A percentile compares a stretch with the other conserved stretches of the same genome.
Evolutionary conservation across 2,888 invertebrate species (phyloP).

Genomic region (Stenotaenia linearis): DNA sequence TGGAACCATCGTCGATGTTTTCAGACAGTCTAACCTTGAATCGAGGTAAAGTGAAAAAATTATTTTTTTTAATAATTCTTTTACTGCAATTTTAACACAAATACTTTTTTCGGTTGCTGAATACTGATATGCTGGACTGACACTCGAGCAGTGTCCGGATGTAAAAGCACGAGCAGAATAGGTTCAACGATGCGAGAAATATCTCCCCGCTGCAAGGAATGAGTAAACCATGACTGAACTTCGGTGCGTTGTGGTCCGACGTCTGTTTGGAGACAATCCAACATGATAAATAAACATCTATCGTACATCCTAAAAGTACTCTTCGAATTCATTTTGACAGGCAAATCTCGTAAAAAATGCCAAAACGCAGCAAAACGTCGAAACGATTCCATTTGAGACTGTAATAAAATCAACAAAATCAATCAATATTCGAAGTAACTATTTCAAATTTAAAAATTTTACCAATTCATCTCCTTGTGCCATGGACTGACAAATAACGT

Average conservation of each 20-base stretch:
- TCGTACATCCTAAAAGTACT: constrained; percentile 55
- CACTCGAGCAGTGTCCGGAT: constrained; percentile 72
- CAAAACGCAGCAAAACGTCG: constrained; percentile 64
- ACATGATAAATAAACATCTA: constrained; percentile 64
- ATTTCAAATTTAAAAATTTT: background rate
- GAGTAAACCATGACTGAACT: constrained; percentile 68
- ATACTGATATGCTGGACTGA: constrained; percentile 63
- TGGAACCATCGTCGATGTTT: background rate
- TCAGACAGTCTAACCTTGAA: background rate
- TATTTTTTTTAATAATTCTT: background rate
- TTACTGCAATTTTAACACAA: background rate
- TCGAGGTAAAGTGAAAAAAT: background rate
- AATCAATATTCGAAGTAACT: background rate
- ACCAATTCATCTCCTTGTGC: constrained; percentile 45
- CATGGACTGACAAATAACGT: constrained; percentile 56
- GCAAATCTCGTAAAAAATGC: constrained; percentile 68
- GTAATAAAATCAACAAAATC: constrained; percentile 32
- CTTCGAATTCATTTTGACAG: constrained; percentile 43
- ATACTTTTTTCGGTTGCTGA: constrained; percentile 39
- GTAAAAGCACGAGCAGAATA: constrained; percentile 65
- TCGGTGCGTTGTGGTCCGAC: constrained; percentile 58
- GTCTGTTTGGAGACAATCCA: constrained; percentile 60
- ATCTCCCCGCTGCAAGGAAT: constrained; percentile 65
- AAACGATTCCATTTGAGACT: constrained; percentile 55
- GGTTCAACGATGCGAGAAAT: constrained; percentile 72